These are phyloP conservation scores for Gerris lacustris DNA, from an alignment of 2,888 invertebrate genomes.

Conservation along the genomic window DNA sequence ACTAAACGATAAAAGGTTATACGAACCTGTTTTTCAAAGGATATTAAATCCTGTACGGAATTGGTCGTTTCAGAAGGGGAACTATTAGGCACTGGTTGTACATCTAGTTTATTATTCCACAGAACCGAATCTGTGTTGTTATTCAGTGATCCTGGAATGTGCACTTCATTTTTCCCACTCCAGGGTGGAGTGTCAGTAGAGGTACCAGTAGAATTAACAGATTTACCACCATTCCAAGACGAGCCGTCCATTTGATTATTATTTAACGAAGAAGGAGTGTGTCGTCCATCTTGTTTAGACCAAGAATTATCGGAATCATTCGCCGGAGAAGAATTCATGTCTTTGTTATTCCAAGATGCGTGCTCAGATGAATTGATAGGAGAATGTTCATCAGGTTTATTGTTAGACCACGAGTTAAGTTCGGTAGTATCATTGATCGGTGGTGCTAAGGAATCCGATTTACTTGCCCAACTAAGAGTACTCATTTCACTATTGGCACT, in stretches of 20 bases:
- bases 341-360: background rate
- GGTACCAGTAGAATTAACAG: background rate
- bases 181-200: background rate
- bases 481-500: constrained; percentile 15
- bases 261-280: background rate
- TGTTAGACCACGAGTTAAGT: background rate
- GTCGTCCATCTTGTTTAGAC: background rate
- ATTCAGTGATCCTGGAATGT: background rate
- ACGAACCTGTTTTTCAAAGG: constrained; percentile 20
- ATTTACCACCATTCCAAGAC: background rate
- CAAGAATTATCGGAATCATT: background rate
- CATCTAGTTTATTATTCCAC: background rate
- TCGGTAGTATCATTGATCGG: background rate
- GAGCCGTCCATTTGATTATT: background rate
- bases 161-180: background rate
- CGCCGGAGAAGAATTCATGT: background rate
- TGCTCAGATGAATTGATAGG: background rate
- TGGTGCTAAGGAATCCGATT: constrained; percentile 7
- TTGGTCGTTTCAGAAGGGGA: background rate
- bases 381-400: background rate
- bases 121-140: background rate
- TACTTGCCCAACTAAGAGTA: constrained; percentile 20
- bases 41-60: constrained; percentile 22
- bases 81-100: background rate
- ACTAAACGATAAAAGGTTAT: background rate